Evolutionary conservation across 1,140 invertebrate species (phyloP).

Genomic region (Sesamia nonagrioides): DNA sequence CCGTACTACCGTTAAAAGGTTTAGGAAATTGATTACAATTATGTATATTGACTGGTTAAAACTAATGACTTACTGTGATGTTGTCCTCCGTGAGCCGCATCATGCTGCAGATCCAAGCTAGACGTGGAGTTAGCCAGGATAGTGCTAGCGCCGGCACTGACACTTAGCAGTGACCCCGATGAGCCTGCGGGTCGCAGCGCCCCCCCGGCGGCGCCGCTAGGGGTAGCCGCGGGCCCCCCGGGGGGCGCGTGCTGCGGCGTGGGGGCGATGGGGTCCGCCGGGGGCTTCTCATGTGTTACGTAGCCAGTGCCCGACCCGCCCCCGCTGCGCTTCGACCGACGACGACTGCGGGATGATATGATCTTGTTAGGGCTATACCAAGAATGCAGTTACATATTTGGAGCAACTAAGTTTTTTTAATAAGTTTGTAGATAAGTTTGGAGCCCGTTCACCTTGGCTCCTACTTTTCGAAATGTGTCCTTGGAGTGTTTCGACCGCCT

Average conservation of each 20-base stretch:
- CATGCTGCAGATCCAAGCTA: conserved; percentile 75
- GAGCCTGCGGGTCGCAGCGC: conserved; percentile 21
- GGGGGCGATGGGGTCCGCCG: neutral
- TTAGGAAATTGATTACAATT: too few relatives aligned
- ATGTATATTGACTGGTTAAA: too few relatives aligned
- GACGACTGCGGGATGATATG: conserved; percentile 8
- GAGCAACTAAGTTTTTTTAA: too few relatives aligned
- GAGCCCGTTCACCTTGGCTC: too few relatives aligned
- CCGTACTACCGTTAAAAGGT: too few relatives aligned
- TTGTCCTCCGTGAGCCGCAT: conserved; percentile 31
- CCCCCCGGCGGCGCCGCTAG: neutral
- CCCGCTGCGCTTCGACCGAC: conserved; percentile 42
- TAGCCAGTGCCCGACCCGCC: conserved; percentile 34
- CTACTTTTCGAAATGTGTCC: too few relatives aligned
- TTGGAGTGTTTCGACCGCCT: too few relatives aligned
- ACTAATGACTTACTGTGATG: conserved; percentile 31
- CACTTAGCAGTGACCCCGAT: conserved; percentile 84
- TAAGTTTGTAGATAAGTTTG: too few relatives aligned
- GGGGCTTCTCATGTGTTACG: conserved; percentile 77
- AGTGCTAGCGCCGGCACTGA: conserved; percentile 86
- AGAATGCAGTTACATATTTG: too few relatives aligned
- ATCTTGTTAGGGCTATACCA: neutral
- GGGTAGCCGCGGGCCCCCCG: neutral
- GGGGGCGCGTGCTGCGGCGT: neutral
- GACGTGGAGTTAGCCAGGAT: conserved; percentile 83